Base-by-base conservation (phyloP, 2,797 vertebrate genomes). In the Sylvilagus floridanus region DNA sequence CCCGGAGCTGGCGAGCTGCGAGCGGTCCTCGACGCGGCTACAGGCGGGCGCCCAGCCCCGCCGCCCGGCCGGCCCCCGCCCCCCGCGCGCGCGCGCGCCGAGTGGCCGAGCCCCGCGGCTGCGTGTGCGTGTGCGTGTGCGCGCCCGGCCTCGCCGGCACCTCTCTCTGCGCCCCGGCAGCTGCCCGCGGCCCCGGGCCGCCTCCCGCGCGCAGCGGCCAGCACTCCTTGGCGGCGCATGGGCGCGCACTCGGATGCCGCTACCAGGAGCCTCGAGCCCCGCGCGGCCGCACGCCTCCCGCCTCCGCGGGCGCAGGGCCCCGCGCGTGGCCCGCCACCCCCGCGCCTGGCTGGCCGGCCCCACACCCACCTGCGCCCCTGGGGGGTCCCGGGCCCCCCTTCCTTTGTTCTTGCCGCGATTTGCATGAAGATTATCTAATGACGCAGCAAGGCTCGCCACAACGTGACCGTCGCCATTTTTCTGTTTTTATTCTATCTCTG, bases 381-480 rank as follows among this genome's bases (percentile, higher is more conserved):
- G 71, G 24, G 91, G 95, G 84, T 89, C 72, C 88, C 71, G 47
- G 71, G 79, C 88, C 92, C 96, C 14, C 78, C 69, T 86, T 94
- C 77, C 97, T 96, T 98, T 97, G 97, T 97, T 92, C 97, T 97
- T 97, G 97, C 98, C 96, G 97, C 97, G 98, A 98, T 99, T 99
- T 98, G 98, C 99, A 97, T 98, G 98, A 98, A 98, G 98, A 98
- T 99, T 98, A 99, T 98, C 97, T 99, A 98, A 98, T 99, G 99
- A 99, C 99, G 99, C 99, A 99, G 99, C 99, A 99, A 98, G 98
- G 98, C 98, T 97, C 98, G 98, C 97, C 96, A 98, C 99, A 99
- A 99, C 99, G 99, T 99, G 99, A 99, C 98, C 99, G 99, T 98
- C 99, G 99, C 99, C 99, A 99, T 99, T 99, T 99, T 99, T 99